phyloP scores from a whole-genome alignment of 2,888 invertebrate genomes.

The Entomobrya proxima region DNA sequence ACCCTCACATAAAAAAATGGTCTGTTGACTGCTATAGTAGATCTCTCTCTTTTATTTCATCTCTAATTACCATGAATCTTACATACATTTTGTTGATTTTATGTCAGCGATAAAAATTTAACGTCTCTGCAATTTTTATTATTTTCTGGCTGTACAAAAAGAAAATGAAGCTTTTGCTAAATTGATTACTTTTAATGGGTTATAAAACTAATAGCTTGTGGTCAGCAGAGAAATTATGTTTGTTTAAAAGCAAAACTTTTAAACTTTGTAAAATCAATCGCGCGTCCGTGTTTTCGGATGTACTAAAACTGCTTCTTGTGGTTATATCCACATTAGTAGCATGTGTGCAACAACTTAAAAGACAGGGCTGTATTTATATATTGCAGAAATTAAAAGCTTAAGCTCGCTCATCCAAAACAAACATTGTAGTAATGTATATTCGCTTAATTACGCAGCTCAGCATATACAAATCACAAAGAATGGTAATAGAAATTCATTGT shows the following conservation, averaged over 20 bases:
- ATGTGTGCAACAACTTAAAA: too few species aligned
- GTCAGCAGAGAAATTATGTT: not conserved
- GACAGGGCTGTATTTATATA: too few species aligned
- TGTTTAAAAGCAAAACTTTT: constrained; percentile 9
- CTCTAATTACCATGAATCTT: constrained; percentile 48
- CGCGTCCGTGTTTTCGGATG: not conserved
- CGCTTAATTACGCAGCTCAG: constrained; percentile 14
- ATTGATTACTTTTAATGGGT: constrained; percentile 38
- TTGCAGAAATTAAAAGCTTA: constrained; percentile 6
- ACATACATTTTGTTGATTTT: constrained; percentile 32
- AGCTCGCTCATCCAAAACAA: constrained; percentile 15
- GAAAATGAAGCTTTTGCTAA: constrained; percentile 29
- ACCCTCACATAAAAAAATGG: constrained; percentile 1
- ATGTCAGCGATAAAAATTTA: constrained; percentile 29
- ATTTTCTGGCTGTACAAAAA: not conserved
- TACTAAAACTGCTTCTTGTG: not conserved
- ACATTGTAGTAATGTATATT: constrained; percentile 12
- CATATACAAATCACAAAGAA: constrained; percentile 8
- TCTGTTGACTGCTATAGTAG: not conserved
- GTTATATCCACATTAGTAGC: too few species aligned
- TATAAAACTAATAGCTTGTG: constrained; percentile 26
- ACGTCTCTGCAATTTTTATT: constrained; percentile 32
- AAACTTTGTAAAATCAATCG: constrained; percentile 20
- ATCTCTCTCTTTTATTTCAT: constrained; percentile 29
- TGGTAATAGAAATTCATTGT: constrained; percentile 21